Percentiles rank a stretch among this genome's conserved stretches.
Evolutionary conservation across 2,888 invertebrate genomes (phyloP).

Genomic region (Gari tellinella): DNA sequence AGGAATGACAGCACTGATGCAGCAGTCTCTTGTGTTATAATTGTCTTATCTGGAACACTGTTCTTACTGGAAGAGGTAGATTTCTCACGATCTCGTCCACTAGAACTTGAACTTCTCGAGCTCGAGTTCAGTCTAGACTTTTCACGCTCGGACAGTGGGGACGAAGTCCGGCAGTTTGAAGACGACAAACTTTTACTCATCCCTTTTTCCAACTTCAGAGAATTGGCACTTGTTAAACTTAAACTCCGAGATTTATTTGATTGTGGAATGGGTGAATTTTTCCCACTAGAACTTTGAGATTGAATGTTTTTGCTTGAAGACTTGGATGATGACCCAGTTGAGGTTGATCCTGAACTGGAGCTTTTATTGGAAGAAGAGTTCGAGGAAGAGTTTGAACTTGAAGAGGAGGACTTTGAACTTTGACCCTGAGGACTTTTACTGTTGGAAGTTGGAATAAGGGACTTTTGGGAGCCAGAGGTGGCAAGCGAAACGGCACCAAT

Average conservation of each 20-base stretch:
- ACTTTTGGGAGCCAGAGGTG: conserved; percentile 63
- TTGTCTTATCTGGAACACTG: conserved; percentile 39
- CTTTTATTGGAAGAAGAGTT: conserved; percentile 11
- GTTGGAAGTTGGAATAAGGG: conserved; percentile 22
- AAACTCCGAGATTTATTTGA: conserved; percentile 43
- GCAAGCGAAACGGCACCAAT: conserved; percentile 67
- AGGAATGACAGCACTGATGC: conserved; percentile 74
- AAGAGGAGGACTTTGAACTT: neutral
- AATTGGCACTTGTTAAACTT: conserved; percentile 27
- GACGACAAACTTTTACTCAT: conserved; percentile 42
- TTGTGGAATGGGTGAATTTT: conserved; percentile 50
- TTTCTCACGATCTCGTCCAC: conserved; percentile 54
- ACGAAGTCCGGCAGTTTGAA: conserved; percentile 40
- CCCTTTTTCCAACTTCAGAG: conserved; percentile 45
- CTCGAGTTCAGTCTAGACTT: conserved; percentile 39
- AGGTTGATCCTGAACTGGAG: conserved; percentile 15
- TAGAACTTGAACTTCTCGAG: conserved; percentile 36
- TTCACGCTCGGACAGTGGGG: conserved; percentile 50
- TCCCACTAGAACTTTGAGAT: conserved; percentile 51
- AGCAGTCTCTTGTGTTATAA: conserved; percentile 56
- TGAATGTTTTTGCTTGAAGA: conserved; percentile 14
- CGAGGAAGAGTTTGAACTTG: neutral
- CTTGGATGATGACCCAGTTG: conserved; percentile 14
- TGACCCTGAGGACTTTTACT: conserved; percentile 44
- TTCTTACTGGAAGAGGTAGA: conserved; percentile 63